A percentile compares a stretch with the other conserved stretches of the same genome.
These are phyloP conservation scores for Sycophila texana DNA, from an alignment of 2,888 invertebrate genomes.

Conservation along the genomic window DNA sequence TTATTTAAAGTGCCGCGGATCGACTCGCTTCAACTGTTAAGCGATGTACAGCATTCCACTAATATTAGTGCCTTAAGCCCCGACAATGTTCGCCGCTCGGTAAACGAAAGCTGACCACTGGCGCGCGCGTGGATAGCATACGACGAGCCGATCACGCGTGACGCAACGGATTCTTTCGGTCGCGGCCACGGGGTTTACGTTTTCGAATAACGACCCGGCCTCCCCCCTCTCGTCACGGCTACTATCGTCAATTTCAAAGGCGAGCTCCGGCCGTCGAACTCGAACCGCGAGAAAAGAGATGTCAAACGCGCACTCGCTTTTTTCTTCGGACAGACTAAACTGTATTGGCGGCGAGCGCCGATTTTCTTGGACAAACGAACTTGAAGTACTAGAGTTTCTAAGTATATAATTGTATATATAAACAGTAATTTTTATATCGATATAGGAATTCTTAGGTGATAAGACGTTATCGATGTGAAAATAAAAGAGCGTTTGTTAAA, in stretches of 20 bases:
- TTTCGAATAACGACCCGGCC: constrained; percentile 37
- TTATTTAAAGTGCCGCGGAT: constrained; percentile 4
- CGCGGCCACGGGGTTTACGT: constrained; percentile 20
- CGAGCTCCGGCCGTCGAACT: constrained; percentile 9
- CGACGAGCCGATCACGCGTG: constrained; percentile 55
- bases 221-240: neutral
- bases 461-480: too few relatives aligned
- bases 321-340: neutral
- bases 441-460: too few relatives aligned
- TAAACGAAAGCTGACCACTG: neutral
- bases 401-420: too few relatives aligned
- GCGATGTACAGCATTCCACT: constrained; percentile 9
- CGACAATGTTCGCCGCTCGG: neutral
- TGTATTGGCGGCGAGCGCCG: too few relatives aligned
- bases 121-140: neutral
- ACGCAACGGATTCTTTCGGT: constrained; percentile 50
- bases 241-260: constrained; percentile 17
- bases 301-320: neutral
- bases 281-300: constrained; percentile 33
- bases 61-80: constrained; percentile 2
- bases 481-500: too few relatives aligned
- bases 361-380: too few relatives aligned
- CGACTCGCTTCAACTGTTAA: neutral
- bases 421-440: too few relatives aligned
- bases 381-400: too few relatives aligned